These are phyloP conservation scores for Philantomba maxwellii DNA, from an alignment of 2,113 vertebrate genomes.

Conservation along the genomic window DNA sequence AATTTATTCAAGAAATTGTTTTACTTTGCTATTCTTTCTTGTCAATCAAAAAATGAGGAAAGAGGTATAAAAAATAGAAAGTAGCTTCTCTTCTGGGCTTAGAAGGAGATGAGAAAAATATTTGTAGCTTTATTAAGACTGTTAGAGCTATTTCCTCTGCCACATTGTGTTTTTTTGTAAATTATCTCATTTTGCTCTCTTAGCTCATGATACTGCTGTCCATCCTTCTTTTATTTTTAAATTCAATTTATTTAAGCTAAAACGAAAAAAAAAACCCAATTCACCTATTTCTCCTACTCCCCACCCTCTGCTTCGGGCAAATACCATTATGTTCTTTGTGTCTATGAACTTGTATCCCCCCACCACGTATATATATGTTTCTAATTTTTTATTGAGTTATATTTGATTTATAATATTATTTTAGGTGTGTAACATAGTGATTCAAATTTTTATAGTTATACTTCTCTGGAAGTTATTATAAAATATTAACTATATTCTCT, in stretches of 20 bases:
- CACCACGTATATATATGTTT: background rate
- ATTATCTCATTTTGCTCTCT: background rate
- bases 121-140: background rate
- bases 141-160: conserved; percentile 4
- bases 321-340: background rate
- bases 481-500: background rate
- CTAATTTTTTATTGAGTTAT: background rate
- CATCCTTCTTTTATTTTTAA: background rate
- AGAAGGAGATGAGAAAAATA: background rate
- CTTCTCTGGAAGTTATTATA: background rate
- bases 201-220: background rate
- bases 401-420: background rate
- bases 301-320: background rate
- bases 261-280: background rate
- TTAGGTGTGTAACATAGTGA: background rate
- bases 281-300: background rate
- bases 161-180: background rate
- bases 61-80: background rate
- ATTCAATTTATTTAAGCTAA: background rate
- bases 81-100: conserved; percentile 37
- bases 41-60: conserved; percentile 5
- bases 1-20: conserved; percentile 25
- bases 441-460: background rate
- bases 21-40: conserved; percentile 25
- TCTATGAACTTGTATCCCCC: background rate